Conservation (phyloP, 1,140 invertebrate species). For the Druon quercuslanigerum region DNA sequence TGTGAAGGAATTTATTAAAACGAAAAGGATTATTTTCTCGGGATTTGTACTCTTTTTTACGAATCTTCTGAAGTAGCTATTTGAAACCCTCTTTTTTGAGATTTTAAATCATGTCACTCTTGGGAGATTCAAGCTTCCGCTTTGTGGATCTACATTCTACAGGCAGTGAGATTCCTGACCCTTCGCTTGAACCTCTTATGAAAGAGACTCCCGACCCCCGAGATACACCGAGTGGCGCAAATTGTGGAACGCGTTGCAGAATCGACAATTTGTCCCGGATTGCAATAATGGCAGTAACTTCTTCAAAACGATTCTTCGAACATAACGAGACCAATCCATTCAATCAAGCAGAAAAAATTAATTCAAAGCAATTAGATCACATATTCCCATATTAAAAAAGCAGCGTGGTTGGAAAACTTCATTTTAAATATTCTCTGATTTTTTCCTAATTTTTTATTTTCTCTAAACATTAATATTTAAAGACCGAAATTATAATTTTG, state of each 20-base stretch:
- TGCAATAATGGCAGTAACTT: conserved; percentile 47
- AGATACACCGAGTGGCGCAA: conserved; percentile 39
- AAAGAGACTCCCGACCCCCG: background rate
- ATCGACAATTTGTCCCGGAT: conserved; percentile 58
- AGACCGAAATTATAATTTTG: too few species aligned
- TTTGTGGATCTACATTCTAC: background rate
- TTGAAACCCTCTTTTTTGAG: background rate
- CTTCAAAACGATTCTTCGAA: conserved; percentile 22
- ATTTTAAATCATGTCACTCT: conserved; percentile 4
- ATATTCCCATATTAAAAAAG: too few species aligned
- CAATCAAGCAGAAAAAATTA: too few species aligned
- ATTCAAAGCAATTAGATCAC: too few species aligned
- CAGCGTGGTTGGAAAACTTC: too few species aligned
- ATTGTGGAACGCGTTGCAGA: conserved; percentile 58
- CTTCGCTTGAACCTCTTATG: conserved; percentile 1
- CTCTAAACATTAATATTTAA: too few species aligned
- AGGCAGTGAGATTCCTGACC: background rate
- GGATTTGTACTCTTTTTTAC: background rate
- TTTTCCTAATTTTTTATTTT: too few species aligned
- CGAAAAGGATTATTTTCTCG: background rate
- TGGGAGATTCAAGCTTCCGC: background rate
- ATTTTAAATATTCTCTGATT: too few species aligned
- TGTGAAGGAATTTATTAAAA: background rate
- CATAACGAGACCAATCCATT: too few species aligned
- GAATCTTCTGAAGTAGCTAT: background rate